Evolutionary conservation across 2,113 vertebrate genomes (phyloP).

Genomic region (Anseranas semipalmata): DNA sequence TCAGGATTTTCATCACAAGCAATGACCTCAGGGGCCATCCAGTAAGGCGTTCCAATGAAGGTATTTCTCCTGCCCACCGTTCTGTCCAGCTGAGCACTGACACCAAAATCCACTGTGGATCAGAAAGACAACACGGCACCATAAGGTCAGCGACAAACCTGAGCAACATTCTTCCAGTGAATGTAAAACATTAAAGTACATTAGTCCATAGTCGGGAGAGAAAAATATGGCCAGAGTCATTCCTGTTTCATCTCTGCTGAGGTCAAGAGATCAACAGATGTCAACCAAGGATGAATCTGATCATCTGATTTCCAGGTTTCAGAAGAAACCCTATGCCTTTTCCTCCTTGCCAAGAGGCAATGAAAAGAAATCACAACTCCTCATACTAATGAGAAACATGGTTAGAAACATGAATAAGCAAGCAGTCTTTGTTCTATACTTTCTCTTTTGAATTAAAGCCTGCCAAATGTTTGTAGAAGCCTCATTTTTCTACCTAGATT

Average conservation of each 20-base stretch:
- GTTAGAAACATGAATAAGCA: slow-evolving; percentile 55
- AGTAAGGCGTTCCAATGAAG: slow-evolving; percentile 98
- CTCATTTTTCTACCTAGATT: slow-evolving; percentile 51
- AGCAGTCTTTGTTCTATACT: slow-evolving; percentile 39
- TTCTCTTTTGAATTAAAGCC: slow-evolving; percentile 49
- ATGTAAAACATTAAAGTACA: not conserved
- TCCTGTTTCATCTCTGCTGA: not conserved
- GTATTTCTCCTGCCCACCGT: slow-evolving; percentile 97
- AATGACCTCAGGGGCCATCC: slow-evolving; percentile 99
- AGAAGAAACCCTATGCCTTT: not conserved
- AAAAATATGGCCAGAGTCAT: not conserved
- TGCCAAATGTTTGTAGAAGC: slow-evolving; percentile 25
- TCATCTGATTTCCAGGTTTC: slow-evolving; percentile 39
- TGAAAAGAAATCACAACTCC: slow-evolving; percentile 40
- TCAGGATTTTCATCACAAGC: slow-evolving; percentile 98
- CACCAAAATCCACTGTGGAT: slow-evolving; percentile 91
- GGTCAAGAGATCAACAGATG: not conserved
- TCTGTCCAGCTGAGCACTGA: slow-evolving; percentile 95
- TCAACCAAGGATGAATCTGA: slow-evolving; percentile 30
- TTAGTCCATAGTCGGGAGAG: not conserved
- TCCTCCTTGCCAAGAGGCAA: slow-evolving; percentile 60
- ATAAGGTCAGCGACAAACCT: not conserved
- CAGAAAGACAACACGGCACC: not conserved
- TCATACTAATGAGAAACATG: slow-evolving; percentile 59
- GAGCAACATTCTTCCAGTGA: not conserved